phyloP scores from a whole-genome alignment of 2,888 invertebrate genomes.

The Nephrotoma flavescens region DNA sequence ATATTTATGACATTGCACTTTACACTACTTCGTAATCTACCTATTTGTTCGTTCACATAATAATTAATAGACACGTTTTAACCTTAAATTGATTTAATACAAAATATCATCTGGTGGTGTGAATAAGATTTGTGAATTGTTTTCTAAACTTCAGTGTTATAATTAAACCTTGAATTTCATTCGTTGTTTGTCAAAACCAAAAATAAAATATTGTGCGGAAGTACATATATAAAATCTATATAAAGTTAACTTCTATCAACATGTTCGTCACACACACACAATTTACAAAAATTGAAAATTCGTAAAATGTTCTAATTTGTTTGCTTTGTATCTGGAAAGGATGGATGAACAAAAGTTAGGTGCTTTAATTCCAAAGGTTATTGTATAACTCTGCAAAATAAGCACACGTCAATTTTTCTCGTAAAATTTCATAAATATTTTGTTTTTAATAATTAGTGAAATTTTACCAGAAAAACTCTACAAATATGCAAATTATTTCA shows the following conservation, averaged over 20 bases:
- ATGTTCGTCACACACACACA: background rate
- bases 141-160: background rate
- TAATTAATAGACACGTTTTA: background rate
- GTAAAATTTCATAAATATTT: no score
- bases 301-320: background rate
- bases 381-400: no score
- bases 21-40: background rate
- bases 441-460: no score
- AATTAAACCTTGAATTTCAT: background rate
- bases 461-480: no score
- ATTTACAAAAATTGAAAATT: background rate
- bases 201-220: background rate
- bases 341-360: no score
- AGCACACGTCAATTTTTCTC: no score
- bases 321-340: no score
- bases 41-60: background rate
- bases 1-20: background rate
- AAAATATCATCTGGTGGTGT: background rate
- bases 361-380: no score
- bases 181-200: background rate
- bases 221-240: background rate
- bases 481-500: no score
- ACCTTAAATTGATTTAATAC: background rate
- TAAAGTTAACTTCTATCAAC: background rate
- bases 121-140: background rate